Evolutionary conservation across 2,113 vertebrate genomes (phyloP).

Genomic region (Tachuris rubrigastra): DNA sequence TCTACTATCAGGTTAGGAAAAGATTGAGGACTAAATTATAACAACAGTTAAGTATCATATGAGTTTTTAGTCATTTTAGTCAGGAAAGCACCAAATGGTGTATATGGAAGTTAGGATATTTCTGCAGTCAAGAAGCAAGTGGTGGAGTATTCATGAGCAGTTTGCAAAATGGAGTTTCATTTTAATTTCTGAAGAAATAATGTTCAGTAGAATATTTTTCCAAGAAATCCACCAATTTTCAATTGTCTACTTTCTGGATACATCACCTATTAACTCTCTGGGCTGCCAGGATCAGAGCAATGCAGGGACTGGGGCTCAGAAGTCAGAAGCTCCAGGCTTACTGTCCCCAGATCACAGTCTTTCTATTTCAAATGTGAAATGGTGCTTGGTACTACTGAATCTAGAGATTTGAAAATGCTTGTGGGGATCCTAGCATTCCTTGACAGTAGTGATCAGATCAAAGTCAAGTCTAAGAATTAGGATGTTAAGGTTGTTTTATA

Average conservation of each 20-base stretch:
- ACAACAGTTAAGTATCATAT: not conserved
- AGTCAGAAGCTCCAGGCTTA: not conserved
- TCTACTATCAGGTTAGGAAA: not conserved
- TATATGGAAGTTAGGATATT: not conserved
- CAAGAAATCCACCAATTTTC: not conserved
- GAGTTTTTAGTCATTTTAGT: not conserved
- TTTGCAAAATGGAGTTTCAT: not conserved
- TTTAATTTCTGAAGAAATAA: not conserved
- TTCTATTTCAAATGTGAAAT: not conserved
- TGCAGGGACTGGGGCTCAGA: not conserved
- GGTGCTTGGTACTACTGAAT: no score
- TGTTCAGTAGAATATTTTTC: not conserved
- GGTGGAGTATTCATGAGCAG: not conserved
- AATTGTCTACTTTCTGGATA: not conserved
- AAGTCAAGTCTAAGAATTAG: not conserved
- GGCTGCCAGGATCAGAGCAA: not conserved
- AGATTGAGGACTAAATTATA: not conserved
- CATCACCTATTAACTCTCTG: not conserved
- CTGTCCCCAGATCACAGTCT: not conserved
- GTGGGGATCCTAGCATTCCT: not conserved
- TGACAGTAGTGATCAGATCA: not conserved
- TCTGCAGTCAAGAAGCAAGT: not conserved
- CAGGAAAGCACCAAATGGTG: not conserved
- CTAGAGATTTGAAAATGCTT: not conserved
- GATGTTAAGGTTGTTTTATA: not conserved